Evolutionary conservation across 2,888 invertebrate genomes (phyloP).

Genomic region (Epirrhoe tristata): DNA sequence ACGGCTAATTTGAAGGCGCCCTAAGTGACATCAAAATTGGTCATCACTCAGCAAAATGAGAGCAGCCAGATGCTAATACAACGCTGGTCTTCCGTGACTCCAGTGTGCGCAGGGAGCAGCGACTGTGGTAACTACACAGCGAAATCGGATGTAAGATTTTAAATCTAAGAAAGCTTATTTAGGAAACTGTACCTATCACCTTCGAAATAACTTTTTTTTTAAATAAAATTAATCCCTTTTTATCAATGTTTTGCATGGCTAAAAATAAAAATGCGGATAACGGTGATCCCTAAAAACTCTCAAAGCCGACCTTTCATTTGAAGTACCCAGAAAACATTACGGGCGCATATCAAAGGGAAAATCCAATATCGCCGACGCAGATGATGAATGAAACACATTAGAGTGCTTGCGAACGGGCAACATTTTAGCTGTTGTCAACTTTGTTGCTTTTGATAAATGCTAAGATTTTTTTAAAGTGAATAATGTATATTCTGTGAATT

Average conservation of each 20-base stretch:
- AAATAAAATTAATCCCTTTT: neutral
- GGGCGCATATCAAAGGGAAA: slow-evolving; percentile 55
- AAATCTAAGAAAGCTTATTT: too few relatives aligned
- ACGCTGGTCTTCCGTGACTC: too few relatives aligned
- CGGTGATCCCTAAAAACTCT: slow-evolving; percentile 31
- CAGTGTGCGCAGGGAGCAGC: too few relatives aligned
- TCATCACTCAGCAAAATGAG: too few relatives aligned
- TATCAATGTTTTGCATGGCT: slow-evolving; percentile 1
- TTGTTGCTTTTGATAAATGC: neutral
- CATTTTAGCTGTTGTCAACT: neutral
- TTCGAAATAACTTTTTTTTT: too few relatives aligned
- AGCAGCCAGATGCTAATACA: too few relatives aligned
- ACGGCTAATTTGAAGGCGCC: too few relatives aligned
- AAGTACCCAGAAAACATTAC: slow-evolving; percentile 44
- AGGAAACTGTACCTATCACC: too few relatives aligned
- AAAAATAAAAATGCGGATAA: slow-evolving; percentile 13
- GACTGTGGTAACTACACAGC: too few relatives aligned
- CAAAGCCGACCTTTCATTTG: slow-evolving; percentile 39
- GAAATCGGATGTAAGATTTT: too few relatives aligned
- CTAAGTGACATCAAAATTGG: too few relatives aligned
- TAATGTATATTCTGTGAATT: too few relatives aligned
- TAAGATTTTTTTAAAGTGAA: neutral
- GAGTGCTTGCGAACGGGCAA: slow-evolving; percentile 38
- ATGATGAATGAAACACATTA: slow-evolving; percentile 75
- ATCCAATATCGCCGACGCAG: slow-evolving; percentile 65